Evolutionary conservation across 2,113 vertebrate species (phyloP).

Genomic region (Cephalopterus ornatus): DNA sequence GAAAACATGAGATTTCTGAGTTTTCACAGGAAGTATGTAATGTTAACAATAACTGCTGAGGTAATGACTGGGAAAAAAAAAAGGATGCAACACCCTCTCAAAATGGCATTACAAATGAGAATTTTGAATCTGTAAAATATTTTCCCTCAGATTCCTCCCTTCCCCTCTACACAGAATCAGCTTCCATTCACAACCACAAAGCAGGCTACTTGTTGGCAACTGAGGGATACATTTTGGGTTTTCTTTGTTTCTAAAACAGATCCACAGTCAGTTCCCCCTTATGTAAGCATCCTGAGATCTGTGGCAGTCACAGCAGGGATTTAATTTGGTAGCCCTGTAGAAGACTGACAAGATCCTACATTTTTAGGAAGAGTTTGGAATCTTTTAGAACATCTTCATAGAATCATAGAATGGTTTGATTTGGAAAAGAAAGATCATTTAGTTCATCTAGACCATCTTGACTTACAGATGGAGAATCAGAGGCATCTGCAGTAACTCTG

Average conservation of each 20-base stretch:
- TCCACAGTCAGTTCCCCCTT: not conserved
- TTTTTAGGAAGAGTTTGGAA: not conserved
- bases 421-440: not conserved
- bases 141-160: not conserved
- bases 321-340: not conserved
- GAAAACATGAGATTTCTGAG: slow-evolving; percentile 79
- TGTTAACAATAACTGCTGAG: not conserved
- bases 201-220: not conserved
- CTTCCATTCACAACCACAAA: not conserved
- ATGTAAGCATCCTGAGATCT: not conserved
- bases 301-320: not conserved
- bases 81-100: fast-evolving
- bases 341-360: not conserved
- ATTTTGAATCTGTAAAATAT: not conserved
- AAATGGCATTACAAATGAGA: not conserved
- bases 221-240: not conserved
- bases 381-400: not conserved
- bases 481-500: not conserved
- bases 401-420: not conserved
- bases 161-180: not conserved
- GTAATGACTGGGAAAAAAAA: not conserved
- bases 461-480: not conserved
- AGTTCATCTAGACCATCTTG: not conserved
- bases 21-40: not conserved
- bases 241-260: not conserved